Conservation (phyloP, 1,140 invertebrate genomes). For the Lethrus apterus region DNA sequence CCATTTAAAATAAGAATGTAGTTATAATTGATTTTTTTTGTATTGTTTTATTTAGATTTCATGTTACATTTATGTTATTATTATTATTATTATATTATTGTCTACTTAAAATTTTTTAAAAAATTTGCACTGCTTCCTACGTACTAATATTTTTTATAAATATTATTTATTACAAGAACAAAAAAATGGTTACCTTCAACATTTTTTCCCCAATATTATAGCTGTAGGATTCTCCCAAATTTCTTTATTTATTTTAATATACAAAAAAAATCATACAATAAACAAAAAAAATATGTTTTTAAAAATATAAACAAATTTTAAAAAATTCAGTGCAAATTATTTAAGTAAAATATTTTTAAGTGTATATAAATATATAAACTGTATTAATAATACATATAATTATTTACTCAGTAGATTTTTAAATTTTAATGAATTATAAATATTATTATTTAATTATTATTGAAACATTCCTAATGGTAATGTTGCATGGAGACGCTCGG, state of each 20-base stretch:
- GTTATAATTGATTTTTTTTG: too few relatives aligned
- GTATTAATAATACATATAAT: neutral
- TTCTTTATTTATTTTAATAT: neutral
- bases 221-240: neutral
- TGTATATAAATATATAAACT: neutral
- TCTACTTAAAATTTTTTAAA: neutral
- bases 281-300: neutral
- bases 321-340: neutral
- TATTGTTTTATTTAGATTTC: too few relatives aligned
- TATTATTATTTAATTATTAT: neutral
- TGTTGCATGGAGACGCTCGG: too few relatives aligned
- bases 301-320: neutral
- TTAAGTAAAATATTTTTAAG: neutral
- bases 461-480: neutral
- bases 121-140: too few relatives aligned
- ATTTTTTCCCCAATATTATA: neutral
- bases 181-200: neutral
- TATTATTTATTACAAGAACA: neutral
- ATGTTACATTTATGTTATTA: too few relatives aligned
- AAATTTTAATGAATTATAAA: neutral
- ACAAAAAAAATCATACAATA: neutral
- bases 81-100: neutral
- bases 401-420: neutral
- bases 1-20: too few relatives aligned
- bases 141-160: too few relatives aligned